These are phyloP conservation scores for Theristus sp. DNA, from an alignment of 2,888 invertebrate genomes.

Conservation along the genomic window DNA sequence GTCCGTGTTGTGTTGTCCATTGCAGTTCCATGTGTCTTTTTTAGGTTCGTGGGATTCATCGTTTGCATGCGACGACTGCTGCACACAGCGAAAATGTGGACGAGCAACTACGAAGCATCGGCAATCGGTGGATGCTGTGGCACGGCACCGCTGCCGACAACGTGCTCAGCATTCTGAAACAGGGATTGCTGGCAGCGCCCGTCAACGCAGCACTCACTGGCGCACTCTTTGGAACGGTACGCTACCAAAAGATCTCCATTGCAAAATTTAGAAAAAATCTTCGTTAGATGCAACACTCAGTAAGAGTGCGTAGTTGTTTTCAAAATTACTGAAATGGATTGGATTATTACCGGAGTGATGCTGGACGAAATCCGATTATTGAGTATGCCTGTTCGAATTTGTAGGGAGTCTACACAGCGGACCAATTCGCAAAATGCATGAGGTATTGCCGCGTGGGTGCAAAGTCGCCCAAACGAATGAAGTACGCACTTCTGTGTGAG, in stretches of 20 bases:
- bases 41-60: no score
- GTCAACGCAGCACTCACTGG: constrained; percentile 32
- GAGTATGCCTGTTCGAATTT: constrained; percentile 8
- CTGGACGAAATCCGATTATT: no score
- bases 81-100: no score
- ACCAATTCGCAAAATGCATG: constrained; percentile 35
- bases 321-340: no score
- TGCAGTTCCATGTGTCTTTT: no score
- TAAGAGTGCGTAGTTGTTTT: no score
- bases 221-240: constrained; percentile 32
- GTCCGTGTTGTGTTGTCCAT: no score
- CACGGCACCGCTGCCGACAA: constrained; percentile 38
- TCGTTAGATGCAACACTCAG: no score
- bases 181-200: constrained; percentile 36
- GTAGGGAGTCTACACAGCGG: constrained; percentile 38
- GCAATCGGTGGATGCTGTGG: constrained; percentile 27
- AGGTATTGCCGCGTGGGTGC: constrained; percentile 31
- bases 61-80: no score
- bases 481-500: constrained; percentile 37
- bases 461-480: constrained; percentile 21
- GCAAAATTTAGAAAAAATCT: no score
- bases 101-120: background rate
- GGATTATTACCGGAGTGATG: no score
- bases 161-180: constrained; percentile 35
- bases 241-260: no score